Evolutionary conservation across 1,140 invertebrate species (phyloP).

Genomic region (Wiebesia pumilae): DNA sequence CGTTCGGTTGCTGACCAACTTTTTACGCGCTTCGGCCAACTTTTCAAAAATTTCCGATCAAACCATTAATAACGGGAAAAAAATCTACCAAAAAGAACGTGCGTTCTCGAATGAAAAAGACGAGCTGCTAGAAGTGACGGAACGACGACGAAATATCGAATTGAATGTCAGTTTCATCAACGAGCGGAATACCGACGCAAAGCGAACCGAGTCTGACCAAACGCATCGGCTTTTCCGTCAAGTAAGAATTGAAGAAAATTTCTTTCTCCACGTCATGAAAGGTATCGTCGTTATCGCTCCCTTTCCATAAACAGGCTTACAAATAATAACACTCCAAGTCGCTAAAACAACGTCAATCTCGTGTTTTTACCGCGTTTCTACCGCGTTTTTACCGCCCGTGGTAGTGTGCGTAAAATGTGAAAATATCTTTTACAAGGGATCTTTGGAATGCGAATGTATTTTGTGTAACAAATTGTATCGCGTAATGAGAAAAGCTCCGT

Average conservation of each 20-base stretch:
- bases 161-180: no score
- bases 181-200: neutral
- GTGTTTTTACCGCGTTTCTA: neutral
- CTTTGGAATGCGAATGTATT: neutral
- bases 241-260: slow-evolving; percentile 1
- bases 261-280: neutral
- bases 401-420: neutral
- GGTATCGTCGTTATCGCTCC: no score
- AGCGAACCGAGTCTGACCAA: neutral
- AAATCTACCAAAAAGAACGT: neutral
- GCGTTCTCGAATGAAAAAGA: no score
- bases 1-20: no score
- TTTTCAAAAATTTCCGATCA: neutral
- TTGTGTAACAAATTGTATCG: neutral
- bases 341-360: neutral
- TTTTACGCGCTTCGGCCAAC: no score
- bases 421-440: neutral
- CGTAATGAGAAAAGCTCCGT: neutral
- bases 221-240: neutral
- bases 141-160: no score
- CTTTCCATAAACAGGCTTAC: no score
- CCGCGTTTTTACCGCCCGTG: no score
- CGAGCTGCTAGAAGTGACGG: no score
- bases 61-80: neutral
- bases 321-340: neutral